Base-by-base conservation (phyloP, 2,888 invertebrate species). In the Conistra vaccinii region DNA sequence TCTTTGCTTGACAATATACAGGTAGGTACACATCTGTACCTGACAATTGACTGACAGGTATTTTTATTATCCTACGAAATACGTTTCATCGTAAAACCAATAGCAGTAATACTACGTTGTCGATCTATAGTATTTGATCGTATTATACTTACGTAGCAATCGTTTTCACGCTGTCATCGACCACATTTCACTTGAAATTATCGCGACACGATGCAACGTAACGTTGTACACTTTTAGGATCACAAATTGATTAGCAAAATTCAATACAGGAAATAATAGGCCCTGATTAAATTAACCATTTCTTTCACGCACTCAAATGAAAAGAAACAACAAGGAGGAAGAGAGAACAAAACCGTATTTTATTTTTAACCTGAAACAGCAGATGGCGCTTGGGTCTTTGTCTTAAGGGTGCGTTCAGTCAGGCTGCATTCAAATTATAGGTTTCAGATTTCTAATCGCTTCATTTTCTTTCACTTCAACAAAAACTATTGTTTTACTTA, bases 111-210 rank as follows among this genome's bases (percentile, higher is more conserved):
- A 76, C 83, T 85, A 81, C 63, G 23, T 26, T 39, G 45, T 39
- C 51, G 69, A 70, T 68, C 55, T 76, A 85, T 87, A 82, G 39
- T 88, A 90, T 91, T 93, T 91, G 87, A 92, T 90, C 89, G 92
- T 90, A 84, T 93, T 92, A 94, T 94, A 96, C 96, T 96, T 95
- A 96, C 96, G 94, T 94, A 94, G 94, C 92, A 93, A 93, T 90
- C 92, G 94, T 94, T 95, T 95, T 95, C 90, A 95, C 95, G 92
- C 93, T 95, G 95, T 96, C 96, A 95, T 96, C 93, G 92, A 94
- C 93, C 95, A 96, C 96, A 96, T 95, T 96, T 94, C 93, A 93
- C 91, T 93, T 88, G 88, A 90, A 92, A 92, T 88, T 90, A 91
- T 87, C 92, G 93, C 93, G 91, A 91, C 91, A 92, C 91, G 88